Evolutionary conservation across 2,888 invertebrate genomes (phyloP), one percentile per base, ranked within the genome.

Genomic region (Drosophila anomalipes): DNA sequence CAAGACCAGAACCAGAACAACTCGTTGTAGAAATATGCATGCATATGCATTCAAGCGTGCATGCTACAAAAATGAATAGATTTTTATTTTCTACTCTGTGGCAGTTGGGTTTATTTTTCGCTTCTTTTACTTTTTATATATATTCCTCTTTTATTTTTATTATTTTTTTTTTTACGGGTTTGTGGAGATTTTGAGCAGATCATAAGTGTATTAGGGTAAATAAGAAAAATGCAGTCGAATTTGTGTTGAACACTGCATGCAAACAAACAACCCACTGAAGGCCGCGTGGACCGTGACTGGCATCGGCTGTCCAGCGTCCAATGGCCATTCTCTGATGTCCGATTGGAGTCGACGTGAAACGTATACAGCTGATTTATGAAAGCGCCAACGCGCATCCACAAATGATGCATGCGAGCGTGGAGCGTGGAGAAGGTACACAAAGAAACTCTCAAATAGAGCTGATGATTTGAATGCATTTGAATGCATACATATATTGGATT

Each of bases 81-180:
- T 80, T 74, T 77, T 77, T 79, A 79, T 81, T 68, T 74, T 74
- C 82, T 67, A 77, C 70, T 78, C 78, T 78, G 75, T 81, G 80
- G 74, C 77, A 79, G 65, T 75, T 52, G 73, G 53, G 52, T n/a
- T 39, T 70, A 54, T 65, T 56, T 51, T 56, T 14, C 28, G 37
- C 16, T 52, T 41, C 32, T 28, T 56, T 30, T 4, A 16, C 47
- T 16, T 47, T 26, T 16, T 16, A 16, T 16, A 14, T 47, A 26
- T 26, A 47, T 26, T 53, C 30, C 47, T 51, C 35, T 30, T 4
- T 4, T 26, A 22, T 30, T 44, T 47, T 32, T 47, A 22, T 53
- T 22, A 1, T 47, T 35, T 47, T 26, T 53, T 30, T 47, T 35
- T 51, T 68, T 2, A 0, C 4, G 19, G 7, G 16, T 2, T 41